Evolutionary conservation across 2,888 invertebrate genomes (phyloP).

Genomic region (Salpingus planirostris): DNA sequence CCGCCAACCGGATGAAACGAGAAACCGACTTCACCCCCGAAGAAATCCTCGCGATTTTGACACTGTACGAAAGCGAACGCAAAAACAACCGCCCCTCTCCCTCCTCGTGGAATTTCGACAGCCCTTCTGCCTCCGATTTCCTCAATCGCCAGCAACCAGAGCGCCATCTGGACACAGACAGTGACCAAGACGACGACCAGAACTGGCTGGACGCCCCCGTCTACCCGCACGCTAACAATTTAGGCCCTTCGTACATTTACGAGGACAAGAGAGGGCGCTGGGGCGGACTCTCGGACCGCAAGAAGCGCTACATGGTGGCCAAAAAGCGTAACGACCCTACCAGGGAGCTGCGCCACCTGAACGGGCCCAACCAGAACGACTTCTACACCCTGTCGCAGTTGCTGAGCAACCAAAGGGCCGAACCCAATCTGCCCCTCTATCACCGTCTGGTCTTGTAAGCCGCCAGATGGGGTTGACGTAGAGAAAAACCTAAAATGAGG

Average conservation of each 20-base stretch:
- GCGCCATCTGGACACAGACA: too few species aligned
- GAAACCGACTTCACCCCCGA: constrained; percentile 54
- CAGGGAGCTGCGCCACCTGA: constrained; percentile 36
- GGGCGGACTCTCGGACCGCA: constrained; percentile 27
- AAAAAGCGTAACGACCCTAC: constrained; percentile 44
- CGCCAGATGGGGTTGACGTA: constrained; percentile 6
- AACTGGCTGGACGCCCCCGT: constrained; percentile 53
- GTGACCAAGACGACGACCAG: constrained; percentile 48
- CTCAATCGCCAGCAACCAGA: too few species aligned
- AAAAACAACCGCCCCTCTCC: constrained; percentile 25
- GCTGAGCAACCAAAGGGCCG: constrained; percentile 42
- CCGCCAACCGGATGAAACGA: constrained; percentile 46
- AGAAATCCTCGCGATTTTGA: constrained; percentile 51
- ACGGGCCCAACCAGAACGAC: constrained; percentile 45
- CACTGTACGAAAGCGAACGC: constrained; percentile 53
- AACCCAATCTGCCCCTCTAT: constrained; percentile 52
- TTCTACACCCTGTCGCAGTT: constrained; percentile 53
- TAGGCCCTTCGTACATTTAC: constrained; percentile 25
- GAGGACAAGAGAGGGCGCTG: constrained; percentile 25
- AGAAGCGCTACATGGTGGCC: constrained; percentile 55
- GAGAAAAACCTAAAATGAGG: constrained; percentile 2
- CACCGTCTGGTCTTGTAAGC: constrained; percentile 55
- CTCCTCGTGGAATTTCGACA: too few species aligned
- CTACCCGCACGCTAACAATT: constrained; percentile 36
- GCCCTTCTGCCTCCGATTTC: too few species aligned